These are phyloP conservation scores for Sebastes nivosus DNA, from an alignment of 2,797 vertebrate genomes.

Conservation along the genomic window DNA sequence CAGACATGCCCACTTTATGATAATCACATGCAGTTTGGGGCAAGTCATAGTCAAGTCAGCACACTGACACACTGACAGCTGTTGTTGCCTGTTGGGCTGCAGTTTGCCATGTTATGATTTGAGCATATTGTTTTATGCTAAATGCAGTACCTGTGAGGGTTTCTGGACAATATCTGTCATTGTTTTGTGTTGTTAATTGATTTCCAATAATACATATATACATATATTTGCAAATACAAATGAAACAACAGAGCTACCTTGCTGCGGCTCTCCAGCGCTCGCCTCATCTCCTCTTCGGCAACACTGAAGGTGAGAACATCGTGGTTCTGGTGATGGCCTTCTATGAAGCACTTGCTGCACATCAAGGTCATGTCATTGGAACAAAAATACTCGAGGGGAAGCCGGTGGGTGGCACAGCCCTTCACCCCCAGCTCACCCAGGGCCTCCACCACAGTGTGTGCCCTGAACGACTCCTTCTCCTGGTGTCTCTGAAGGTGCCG, in stretches of 20 bases:
- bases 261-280: constrained; percentile 60
- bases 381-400: constrained; percentile 80
- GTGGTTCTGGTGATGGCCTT: constrained; percentile 74
- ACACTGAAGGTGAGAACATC: constrained; percentile 75
- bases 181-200: too few species aligned
- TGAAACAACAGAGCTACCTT: constrained; percentile 47
- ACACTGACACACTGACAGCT: too few species aligned
- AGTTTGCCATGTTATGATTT: too few species aligned
- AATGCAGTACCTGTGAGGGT: too few species aligned
- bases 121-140: too few species aligned
- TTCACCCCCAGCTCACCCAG: not conserved
- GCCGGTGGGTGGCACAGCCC: constrained; percentile 71
- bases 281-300: constrained; percentile 78
- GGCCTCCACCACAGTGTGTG: constrained; percentile 71
- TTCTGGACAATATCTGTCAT: too few species aligned
- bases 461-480: constrained; percentile 61
- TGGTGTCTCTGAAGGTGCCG: constrained; percentile 80
- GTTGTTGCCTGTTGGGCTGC: too few species aligned
- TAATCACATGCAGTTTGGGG: too few species aligned
- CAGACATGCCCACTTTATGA: too few species aligned
- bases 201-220: too few species aligned
- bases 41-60: too few species aligned
- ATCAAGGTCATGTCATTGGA: constrained; percentile 60
- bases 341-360: constrained; percentile 70
- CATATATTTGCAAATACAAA: not conserved